These are phyloP conservation scores for Sarcophaga bullata DNA, from an alignment of 1,140 invertebrate species.

Conservation along the genomic window DNA sequence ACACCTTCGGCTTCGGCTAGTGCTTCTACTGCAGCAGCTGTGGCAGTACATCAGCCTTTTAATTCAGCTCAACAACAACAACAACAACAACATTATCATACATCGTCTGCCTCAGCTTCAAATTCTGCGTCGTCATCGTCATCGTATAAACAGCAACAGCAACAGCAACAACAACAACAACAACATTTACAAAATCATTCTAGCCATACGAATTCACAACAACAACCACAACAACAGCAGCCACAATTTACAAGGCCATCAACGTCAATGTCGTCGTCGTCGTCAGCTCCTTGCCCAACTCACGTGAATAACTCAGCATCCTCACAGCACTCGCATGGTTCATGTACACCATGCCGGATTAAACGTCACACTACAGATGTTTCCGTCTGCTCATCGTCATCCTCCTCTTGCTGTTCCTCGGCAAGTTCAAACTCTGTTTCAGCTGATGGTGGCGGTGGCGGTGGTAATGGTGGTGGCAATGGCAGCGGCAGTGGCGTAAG, in stretches of 20 bases:
- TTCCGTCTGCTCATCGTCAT: conserved; percentile 44
- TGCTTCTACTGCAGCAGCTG: conserved; percentile 43
- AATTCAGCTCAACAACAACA: conserved; percentile 42
- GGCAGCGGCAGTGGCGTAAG: conserved; percentile 36
- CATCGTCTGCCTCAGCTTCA: not conserved
- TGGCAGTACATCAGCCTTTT: conserved; percentile 40
- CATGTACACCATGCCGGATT: conserved; percentile 43
- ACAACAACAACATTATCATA: conserved; percentile 34
- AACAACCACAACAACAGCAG: conserved; percentile 27
- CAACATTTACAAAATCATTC: conserved; percentile 11
- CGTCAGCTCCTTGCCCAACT: conserved; percentile 40
- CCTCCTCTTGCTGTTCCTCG: conserved; percentile 45
- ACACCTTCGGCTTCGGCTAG: conserved; percentile 43
- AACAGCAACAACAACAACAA: conserved; percentile 24
- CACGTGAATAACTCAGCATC: not conserved
- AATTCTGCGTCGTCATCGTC: conserved; percentile 19
- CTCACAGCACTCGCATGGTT: conserved; percentile 20
- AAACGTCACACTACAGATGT: conserved; percentile 45
- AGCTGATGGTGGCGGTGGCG: conserved; percentile 34
- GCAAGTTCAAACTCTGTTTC: conserved; percentile 42
- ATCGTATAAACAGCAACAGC: conserved; percentile 20
- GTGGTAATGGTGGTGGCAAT: conserved; percentile 35
- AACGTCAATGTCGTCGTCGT: conserved; percentile 44
- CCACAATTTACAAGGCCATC: conserved; percentile 44
- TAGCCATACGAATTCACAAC: not conserved